These are phyloP conservation scores for Lates calcarifer DNA, from an alignment of 2,113 vertebrate species.

Conservation along the genomic window DNA sequence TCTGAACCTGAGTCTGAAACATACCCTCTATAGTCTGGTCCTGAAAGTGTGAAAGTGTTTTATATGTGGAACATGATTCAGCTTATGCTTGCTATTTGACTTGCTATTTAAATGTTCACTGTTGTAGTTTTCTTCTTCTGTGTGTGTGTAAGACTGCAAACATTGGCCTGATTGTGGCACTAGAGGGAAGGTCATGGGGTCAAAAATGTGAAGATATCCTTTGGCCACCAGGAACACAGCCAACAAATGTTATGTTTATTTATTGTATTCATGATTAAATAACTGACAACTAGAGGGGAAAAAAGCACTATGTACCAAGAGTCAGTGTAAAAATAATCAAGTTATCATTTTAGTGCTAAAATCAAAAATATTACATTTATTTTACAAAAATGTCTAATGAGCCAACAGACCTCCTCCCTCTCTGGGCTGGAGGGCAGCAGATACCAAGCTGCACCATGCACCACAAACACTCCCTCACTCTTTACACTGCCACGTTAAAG, in stretches of 20 bases:
- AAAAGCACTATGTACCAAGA: too few relatives aligned
- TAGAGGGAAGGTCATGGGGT: not conserved
- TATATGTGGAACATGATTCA: not conserved
- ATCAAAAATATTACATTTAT: not conserved
- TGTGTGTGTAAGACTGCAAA: too few relatives aligned
- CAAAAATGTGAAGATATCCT: not conserved
- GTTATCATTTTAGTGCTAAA: not conserved
- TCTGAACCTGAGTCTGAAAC: not conserved
- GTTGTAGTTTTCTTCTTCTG: too few relatives aligned
- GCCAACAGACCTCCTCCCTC: not conserved
- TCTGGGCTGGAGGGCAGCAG: not conserved
- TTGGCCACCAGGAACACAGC: not conserved
- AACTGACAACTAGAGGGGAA: not conserved
- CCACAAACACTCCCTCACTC: not conserved
- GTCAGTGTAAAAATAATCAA: not conserved
- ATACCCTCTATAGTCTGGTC: not conserved
- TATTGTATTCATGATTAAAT: not conserved
- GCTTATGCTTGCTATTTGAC: too few relatives aligned
- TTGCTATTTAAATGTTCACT: not conserved
- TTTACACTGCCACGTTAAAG: not conserved
- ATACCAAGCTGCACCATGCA: not conserved
- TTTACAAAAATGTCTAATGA: not conserved
- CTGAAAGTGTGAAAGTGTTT: not conserved
- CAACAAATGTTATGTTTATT: not conserved
- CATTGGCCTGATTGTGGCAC: too few relatives aligned